These are phyloP conservation scores for Cromileptes altivelis DNA, from an alignment of 2,113 vertebrate genomes.

Conservation along the genomic window DNA sequence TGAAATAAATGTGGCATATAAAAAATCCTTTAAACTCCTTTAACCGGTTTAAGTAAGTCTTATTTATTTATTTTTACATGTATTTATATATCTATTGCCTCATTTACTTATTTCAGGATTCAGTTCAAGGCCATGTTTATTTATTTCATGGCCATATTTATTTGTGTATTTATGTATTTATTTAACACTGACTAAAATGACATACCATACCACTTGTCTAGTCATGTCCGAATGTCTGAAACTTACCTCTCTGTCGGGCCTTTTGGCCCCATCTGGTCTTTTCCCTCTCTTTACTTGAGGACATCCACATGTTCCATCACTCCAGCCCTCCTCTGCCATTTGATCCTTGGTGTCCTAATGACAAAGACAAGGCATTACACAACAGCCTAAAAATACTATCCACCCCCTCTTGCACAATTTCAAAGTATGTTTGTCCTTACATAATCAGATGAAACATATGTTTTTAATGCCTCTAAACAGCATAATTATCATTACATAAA, in stretches of 20 bases:
- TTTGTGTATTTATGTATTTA: too few relatives aligned
- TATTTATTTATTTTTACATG: too few relatives aligned
- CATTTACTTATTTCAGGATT: too few relatives aligned
- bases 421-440: slow-evolving; percentile 9
- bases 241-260: slow-evolving; percentile 4
- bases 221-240: not conserved
- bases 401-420: not conserved
- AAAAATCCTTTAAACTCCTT: too few relatives aligned
- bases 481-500: slow-evolving; percentile 4
- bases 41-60: too few relatives aligned
- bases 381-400: slow-evolving; percentile 50
- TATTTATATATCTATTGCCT: too few relatives aligned
- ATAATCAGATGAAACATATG: not conserved
- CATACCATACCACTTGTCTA: not conserved
- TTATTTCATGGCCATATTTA: too few relatives aligned
- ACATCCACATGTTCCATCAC: slow-evolving; percentile 44
- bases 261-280: slow-evolving; percentile 47
- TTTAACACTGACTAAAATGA: too few relatives aligned
- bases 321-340: slow-evolving; percentile 35
- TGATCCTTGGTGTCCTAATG: slow-evolving; percentile 38
- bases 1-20: too few relatives aligned
- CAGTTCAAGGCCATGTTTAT: too few relatives aligned
- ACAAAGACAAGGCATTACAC: slow-evolving; percentile 45
- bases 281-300: slow-evolving; percentile 27
- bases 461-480: slow-evolving; percentile 7